Evolutionary conservation across 2,113 vertebrate genomes (phyloP), one percentile per base, ranked within the genome.

Genomic region (Oreochromis niloticus): DNA sequence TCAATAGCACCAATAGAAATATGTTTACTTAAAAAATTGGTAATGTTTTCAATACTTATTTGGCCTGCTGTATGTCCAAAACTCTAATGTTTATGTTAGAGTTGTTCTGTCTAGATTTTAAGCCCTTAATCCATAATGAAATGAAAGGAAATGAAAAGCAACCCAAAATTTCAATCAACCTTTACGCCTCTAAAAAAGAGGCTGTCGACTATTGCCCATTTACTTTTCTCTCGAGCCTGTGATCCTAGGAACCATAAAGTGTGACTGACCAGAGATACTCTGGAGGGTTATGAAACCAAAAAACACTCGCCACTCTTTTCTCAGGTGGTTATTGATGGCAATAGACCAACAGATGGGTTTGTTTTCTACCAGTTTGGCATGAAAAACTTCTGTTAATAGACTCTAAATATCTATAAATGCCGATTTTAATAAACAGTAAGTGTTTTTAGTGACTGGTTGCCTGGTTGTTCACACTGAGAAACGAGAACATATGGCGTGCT

Each of bases 401-500:
- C 73, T 80, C 3, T 3, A 59, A 66, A 52, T 50, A 32, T 63
- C 13, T 32, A 55, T 86, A 71, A 54, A 55, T 39, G 27, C 22
- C 2, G 1, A 5, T 66, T 22, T 61, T 75, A 32, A 22, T 82
- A 54, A 56, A 79, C 17, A 78, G 5, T 32, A 34, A 68, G 1
- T 80, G 8, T 88, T 82, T 86, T 75, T 7, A 12, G 30, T 48
- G 59, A 46, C 78, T 86, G 52, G 24, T 2, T 66, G 59, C 39
- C 59, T 71, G 43, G 7, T 27, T 56, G 50, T 79, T 32, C 24
- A 80, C 75, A 24, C 19, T 19, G 22, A 56, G 9, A 59, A 82
- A 19, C n/a, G 6, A 55, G 34, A 89, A 80, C 91, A 89, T 88
- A 89, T 54, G 83, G 85, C 22, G 10, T 19, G 85, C 81, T 55